Conservation (phyloP, 2,888 invertebrate genomes). For the Torymus aiolomorphi region DNA sequence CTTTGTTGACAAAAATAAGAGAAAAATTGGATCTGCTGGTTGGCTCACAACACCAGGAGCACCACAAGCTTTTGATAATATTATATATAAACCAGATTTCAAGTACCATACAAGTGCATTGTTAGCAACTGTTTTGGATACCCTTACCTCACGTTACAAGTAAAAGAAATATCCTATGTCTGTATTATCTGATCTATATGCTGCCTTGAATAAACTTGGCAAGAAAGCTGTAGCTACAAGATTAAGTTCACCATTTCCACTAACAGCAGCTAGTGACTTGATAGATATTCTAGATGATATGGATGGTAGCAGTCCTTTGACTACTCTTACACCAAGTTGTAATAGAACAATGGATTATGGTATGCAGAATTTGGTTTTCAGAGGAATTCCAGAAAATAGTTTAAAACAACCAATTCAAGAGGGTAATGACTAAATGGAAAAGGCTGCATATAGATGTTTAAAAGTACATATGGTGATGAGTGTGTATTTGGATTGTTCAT, state of each 20-base stretch:
- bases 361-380: slow-evolving; percentile 84
- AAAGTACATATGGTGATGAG: slow-evolving; percentile 86
- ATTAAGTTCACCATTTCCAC: slow-evolving; percentile 84
- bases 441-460: slow-evolving; percentile 84
- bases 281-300: slow-evolving; percentile 85
- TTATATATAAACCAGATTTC: slow-evolving; percentile 81
- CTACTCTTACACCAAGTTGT: slow-evolving; percentile 86
- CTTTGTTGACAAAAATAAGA: slow-evolving; percentile 81
- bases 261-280: slow-evolving; percentile 82
- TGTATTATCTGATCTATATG: slow-evolving; percentile 80
- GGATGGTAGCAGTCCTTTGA: slow-evolving; percentile 80
- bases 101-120: slow-evolving; percentile 90
- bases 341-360: slow-evolving; percentile 81
- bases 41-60: slow-evolving; percentile 82
- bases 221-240: slow-evolving; percentile 86
- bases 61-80: slow-evolving; percentile 79
- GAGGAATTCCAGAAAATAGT: slow-evolving; percentile 85
- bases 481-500: slow-evolving; percentile 84
- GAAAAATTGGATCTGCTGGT: slow-evolving; percentile 81
- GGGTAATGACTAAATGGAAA: slow-evolving; percentile 81
- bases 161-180: slow-evolving; percentile 77
- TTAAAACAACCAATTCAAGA: slow-evolving; percentile 80
- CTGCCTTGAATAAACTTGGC: slow-evolving; percentile 83
- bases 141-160: slow-evolving; percentile 86
- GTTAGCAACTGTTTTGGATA: slow-evolving; percentile 89